Percentiles rank a stretch among this genome's conserved stretches.
phyloP scores from a whole-genome alignment of 1,140 invertebrate species.

The Drosophila nigromelanica region DNA sequence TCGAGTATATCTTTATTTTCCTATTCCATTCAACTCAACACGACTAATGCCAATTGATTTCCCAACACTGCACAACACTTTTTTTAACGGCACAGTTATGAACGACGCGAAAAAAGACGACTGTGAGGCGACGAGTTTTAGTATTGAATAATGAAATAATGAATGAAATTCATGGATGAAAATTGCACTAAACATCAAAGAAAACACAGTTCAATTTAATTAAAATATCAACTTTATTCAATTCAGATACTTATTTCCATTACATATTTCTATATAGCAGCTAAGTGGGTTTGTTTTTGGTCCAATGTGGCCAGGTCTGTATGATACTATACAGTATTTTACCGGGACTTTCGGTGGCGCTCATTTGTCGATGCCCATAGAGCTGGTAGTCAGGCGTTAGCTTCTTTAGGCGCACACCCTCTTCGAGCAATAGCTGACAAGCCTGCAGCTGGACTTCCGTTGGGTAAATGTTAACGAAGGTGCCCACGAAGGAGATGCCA shows the following conservation, averaged over 20 bases:
- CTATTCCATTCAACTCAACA: slow-evolving; percentile 47
- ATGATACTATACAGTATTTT: slow-evolving; percentile 86
- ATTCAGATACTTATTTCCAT: slow-evolving; percentile 15
- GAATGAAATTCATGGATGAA: not conserved
- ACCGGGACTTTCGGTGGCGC: slow-evolving; percentile 87
- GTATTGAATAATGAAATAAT: slow-evolving; percentile 5
- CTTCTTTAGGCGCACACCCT: slow-evolving; percentile 86
- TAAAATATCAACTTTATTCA: slow-evolving; percentile 22
- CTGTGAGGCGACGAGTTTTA: slow-evolving; percentile 20
- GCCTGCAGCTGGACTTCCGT: slow-evolving; percentile 86
- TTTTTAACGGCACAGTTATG: slow-evolving; percentile 22
- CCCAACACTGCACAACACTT: slow-evolving; percentile 30
- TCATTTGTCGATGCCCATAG: slow-evolving; percentile 87
- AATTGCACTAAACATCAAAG: not conserved
- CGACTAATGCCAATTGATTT: slow-evolving; percentile 9
- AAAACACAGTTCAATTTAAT: not conserved
- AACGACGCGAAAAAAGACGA: slow-evolving; percentile 13
- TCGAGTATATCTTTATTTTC: slow-evolving; percentile 1
- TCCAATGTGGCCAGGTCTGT: slow-evolving; percentile 86
- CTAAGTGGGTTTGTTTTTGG: slow-evolving; percentile 9
- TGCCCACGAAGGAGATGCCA: slow-evolving; percentile 89
- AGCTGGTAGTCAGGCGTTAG: slow-evolving; percentile 86
- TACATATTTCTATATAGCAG: slow-evolving; percentile 19
- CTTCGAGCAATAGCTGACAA: slow-evolving; percentile 86
- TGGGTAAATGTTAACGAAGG: slow-evolving; percentile 86